Evolutionary conservation across 2,888 invertebrate species (phyloP), one percentile per base, ranked within the genome.

Genomic region (Coleophora deauratella): DNA sequence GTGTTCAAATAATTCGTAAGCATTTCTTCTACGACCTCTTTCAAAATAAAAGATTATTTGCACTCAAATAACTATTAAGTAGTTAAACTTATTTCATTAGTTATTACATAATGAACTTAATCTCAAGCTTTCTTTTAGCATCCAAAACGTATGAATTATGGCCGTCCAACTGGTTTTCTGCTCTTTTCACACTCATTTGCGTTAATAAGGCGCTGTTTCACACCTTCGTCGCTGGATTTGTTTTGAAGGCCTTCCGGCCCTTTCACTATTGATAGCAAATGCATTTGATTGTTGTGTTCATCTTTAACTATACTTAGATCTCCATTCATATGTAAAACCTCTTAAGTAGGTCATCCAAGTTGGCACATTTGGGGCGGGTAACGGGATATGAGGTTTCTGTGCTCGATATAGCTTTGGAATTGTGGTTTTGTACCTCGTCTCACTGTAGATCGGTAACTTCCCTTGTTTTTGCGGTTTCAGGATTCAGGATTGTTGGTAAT

Each of bases 321-420:
- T 52, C 55, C 58, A 75, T 75, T 74, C 70, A 72, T 66, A 76
- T 72, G 72, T 69, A 62, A 72, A 77, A 64, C 57, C 54, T 42
- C 54, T 54, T 50, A 76, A 69, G 63, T 68, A 53, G 75, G 74
- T 56, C 72, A 67, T 65, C 64, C 66, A 55, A 64, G 55, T 56
- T 54, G 53, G 57, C 62, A 59, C 60, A 76, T 78, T 72, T 71
- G 63, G 78, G 47, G 40, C 78, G 49, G 50, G 40, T 76, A 81
- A 74, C 81, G 76, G 79, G 58, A 46, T 50, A 51, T 37, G 57
- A 67, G 68, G 69, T 59, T 50, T 44, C 42, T 42, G 13, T 32
- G 21, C 21, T 21, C 21, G 3, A 6, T 6, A 6, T 35, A 13
- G 33, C 15, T 36, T 40, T 40, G 33, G 41, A 32, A 14, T 31